A percentile compares a stretch with the other conserved stretches of the same genome.
Conservation (phyloP, 2,888 invertebrate species). For the Chymomyza amoena region DNA sequence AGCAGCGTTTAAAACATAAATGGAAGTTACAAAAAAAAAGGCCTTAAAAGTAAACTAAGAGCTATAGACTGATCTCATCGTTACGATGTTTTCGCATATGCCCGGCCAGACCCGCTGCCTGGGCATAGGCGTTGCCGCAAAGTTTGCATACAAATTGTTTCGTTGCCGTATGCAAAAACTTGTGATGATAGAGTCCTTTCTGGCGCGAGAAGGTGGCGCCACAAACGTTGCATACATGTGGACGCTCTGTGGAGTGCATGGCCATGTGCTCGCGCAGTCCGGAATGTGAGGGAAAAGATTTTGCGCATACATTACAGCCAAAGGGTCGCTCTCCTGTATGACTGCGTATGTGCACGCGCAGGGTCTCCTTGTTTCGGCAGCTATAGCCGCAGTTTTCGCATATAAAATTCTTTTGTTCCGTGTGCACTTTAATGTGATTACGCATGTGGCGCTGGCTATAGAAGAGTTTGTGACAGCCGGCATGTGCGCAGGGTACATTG, state of each 20-base stretch:
- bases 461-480: slow-evolving; percentile 69
- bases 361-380: slow-evolving; percentile 65
- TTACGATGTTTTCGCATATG: slow-evolving; percentile 75
- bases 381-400: slow-evolving; percentile 73
- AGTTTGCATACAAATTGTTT: slow-evolving; percentile 75
- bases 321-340: slow-evolving; percentile 74
- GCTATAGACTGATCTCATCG: slow-evolving; percentile 43
- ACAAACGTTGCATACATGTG: slow-evolving; percentile 66
- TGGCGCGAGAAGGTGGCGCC: slow-evolving; percentile 69
- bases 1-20: neutral
- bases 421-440: slow-evolving; percentile 63
- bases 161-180: slow-evolving; percentile 65
- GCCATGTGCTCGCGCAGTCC: slow-evolving; percentile 70
- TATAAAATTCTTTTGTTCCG: slow-evolving; percentile 65
- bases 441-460: slow-evolving; percentile 60
- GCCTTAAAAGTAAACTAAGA: neutral
- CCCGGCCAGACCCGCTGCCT: slow-evolving; percentile 75
- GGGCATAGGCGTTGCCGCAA: slow-evolving; percentile 72
- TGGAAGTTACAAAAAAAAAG: neutral
- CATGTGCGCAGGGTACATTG: slow-evolving; percentile 56
- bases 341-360: slow-evolving; percentile 67
- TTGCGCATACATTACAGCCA: slow-evolving; percentile 62
- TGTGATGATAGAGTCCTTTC: slow-evolving; percentile 71
- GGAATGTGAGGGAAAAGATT: slow-evolving; percentile 66
- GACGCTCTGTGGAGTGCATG: slow-evolving; percentile 71